Conservation (phyloP, 2,797 vertebrate species). For the Urophycis tenuis region DNA sequence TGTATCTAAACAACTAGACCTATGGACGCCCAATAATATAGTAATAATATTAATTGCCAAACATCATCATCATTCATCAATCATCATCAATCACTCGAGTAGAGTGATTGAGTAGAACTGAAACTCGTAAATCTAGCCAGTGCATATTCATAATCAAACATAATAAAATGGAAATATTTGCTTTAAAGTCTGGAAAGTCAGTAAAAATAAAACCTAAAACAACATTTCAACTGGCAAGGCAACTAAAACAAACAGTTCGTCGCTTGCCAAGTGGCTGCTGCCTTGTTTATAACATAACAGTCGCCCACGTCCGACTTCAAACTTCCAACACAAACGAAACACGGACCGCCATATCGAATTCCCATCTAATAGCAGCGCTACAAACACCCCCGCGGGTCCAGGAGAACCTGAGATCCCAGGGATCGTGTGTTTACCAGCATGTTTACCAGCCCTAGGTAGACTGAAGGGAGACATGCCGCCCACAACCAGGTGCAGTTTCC, state of each 20-base stretch:
- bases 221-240: not conserved
- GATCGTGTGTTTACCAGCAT: not conserved
- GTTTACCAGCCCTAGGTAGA: not conserved
- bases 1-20: not conserved
- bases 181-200: not conserved
- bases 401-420: not conserved
- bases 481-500: not conserved
- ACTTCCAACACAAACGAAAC: not conserved
- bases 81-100: too few species aligned
- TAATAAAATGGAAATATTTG: too few species aligned
- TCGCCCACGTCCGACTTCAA: not conserved
- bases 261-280: not conserved
- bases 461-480: not conserved
- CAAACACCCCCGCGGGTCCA: not conserved
- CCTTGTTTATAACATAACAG: not conserved
- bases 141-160: not conserved
- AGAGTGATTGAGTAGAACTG: not conserved
- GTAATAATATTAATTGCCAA: not conserved
- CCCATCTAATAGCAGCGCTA: not conserved
- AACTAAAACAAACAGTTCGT: not conserved
- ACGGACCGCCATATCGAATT: not conserved
- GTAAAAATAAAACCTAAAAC: not conserved
- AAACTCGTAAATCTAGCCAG: not conserved
- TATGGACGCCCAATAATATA: not conserved
- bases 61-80: too few species aligned